Conservation (phyloP, 2,797 vertebrate genomes). For the Lerista edwardsae region DNA sequence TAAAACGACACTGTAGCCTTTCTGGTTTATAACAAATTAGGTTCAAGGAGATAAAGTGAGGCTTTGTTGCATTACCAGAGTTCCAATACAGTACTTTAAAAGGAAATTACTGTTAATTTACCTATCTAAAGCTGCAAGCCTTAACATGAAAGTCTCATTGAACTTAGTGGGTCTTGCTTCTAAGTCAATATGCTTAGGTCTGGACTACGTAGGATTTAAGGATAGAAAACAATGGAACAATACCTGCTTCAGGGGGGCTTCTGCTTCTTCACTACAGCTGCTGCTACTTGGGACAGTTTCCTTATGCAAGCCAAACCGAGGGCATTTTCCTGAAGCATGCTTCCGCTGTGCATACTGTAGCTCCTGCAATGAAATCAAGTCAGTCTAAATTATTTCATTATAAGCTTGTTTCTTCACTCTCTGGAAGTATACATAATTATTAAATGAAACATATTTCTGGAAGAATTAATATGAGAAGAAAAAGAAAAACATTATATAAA, state of each 20-base stretch:
- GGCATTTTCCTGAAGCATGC: conserved; percentile 41
- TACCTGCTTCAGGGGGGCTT: conserved; percentile 42
- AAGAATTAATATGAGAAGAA: conserved; percentile 25
- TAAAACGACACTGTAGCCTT: too few species aligned
- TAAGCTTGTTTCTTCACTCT: background rate
- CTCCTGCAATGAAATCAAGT: conserved; percentile 70
- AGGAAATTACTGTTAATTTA: background rate
- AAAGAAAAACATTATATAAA: background rate
- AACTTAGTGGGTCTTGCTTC: background rate
- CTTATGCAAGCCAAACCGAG: background rate
- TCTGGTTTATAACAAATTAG: background rate
- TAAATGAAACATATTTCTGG: conserved; percentile 4
- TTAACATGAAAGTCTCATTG: background rate
- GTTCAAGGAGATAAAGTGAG: background rate
- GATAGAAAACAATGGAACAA: background rate
- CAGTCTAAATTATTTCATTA: conserved; percentile 13
- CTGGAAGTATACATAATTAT: conserved; percentile 14
- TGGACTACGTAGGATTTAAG: background rate
- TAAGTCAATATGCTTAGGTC: background rate
- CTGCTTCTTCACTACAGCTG: background rate
- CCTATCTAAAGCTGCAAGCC: background rate
- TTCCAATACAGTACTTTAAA: conserved; percentile 5
- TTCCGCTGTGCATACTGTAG: conserved; percentile 73
- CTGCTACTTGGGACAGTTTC: background rate
- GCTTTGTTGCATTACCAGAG: background rate